Percentiles rank a stretch among this genome's conserved stretches.
Evolutionary conservation across 2,797 vertebrate species (phyloP).

Genomic region (Steatocranus sp.): DNA sequence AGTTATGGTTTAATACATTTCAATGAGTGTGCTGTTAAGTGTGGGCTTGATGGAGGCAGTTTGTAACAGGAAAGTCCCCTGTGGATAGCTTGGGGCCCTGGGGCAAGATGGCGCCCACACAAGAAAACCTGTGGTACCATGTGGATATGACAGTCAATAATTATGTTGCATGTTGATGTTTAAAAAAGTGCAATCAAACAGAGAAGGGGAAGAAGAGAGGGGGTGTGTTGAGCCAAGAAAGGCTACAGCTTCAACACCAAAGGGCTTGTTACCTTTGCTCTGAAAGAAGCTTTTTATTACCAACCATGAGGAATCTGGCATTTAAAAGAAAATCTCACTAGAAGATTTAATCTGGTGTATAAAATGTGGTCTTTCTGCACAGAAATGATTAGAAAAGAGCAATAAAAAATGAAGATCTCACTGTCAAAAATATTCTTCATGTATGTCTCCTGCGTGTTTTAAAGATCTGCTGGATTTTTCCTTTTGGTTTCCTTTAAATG

Average conservation of each 20-base stretch:
- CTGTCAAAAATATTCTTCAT: not conserved
- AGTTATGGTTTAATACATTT: slow-evolving; percentile 26
- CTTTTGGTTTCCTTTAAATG: not conserved
- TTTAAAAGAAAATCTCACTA: not conserved
- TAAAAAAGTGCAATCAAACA: slow-evolving; percentile 36
- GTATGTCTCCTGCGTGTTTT: not conserved
- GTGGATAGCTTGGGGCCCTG: slow-evolving; percentile 8
- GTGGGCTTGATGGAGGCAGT: slow-evolving; percentile 5
- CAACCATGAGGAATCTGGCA: slow-evolving; percentile 41
- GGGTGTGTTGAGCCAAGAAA: slow-evolving; percentile 29
- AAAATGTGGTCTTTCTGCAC: not conserved
- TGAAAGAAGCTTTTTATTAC: slow-evolving; percentile 51
- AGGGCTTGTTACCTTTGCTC: slow-evolving; percentile 47
- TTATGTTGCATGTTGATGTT: slow-evolving; percentile 36
- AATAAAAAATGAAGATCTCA: not conserved
- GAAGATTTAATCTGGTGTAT: not conserved
- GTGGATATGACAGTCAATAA: slow-evolving; percentile 39
- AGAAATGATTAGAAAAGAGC: not conserved
- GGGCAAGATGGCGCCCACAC: slow-evolving; percentile 35
- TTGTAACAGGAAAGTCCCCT: slow-evolving; percentile 43
- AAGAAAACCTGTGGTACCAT: slow-evolving; percentile 38
- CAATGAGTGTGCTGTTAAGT: slow-evolving; percentile 5
- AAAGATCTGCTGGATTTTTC: not conserved
- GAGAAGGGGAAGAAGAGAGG: slow-evolving; percentile 44
- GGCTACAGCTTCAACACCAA: slow-evolving; percentile 36